Base-by-base conservation (phyloP, 1,140 invertebrate species). In the Vanessa tameamea region DNA sequence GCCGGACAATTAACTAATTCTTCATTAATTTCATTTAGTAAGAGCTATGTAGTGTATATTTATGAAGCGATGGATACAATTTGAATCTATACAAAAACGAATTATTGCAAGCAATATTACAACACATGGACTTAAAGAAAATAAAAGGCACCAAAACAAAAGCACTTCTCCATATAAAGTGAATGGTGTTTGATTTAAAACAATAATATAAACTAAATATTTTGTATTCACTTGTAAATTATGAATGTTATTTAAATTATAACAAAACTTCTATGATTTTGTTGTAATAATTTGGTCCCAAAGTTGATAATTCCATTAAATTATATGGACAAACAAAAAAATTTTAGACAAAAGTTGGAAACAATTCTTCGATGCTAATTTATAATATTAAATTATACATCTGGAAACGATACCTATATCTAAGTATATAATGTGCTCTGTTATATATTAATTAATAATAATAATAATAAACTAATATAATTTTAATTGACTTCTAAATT, bases 261-360 rank as follows among this genome's bases (percentile, higher is more conserved):
- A 11, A 43, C 2, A 43, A 43, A 43, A 43, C 6, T 9, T 8
- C 37, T 12, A 61, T 37, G 11, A 61, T 15, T 37, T 31, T 57
- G 55, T 57, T 57, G 37, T 5, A 61, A 61, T 31, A 37, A 14
- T 37, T 61, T 61, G 57, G 57, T 61, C 57, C 57, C 57, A 61
- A 37, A 31, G 12, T 37, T 37, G 14, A 13, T 26, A 20, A 59
- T 37, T 2, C 26, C 31, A 43, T 61, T 61, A 31, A 61, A 61
- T 61, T 61, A 61, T 37, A 61, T 37, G 57, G 57, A 37, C 15
- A 15, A 26, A 31, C 26, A 59, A 31, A 61, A 61, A 37, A 43
- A 23, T 26, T 20, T 0, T 4, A 43, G 20, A 14, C 26, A 13
- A 13, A 61, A 9, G 9, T 13, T 37, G 12, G 31, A 61, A 43